phyloP scores from a whole-genome alignment of 2,113 vertebrate genomes.

The Amphiprion ocellaris region DNA sequence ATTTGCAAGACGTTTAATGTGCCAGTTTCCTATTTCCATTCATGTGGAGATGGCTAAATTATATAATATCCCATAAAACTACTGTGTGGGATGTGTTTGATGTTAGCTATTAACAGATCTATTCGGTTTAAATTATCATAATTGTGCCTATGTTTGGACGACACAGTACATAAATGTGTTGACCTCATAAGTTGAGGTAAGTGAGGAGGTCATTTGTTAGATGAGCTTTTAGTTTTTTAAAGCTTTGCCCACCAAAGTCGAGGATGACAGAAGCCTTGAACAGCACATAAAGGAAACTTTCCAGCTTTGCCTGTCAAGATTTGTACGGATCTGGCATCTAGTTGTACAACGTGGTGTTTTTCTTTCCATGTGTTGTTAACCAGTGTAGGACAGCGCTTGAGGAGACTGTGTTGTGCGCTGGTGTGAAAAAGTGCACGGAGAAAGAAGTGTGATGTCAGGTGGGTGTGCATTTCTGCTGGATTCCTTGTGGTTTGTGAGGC shows the following conservation, averaged over 20 bases:
- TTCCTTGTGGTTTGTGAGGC: constrained; percentile 47
- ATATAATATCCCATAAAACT: constrained; percentile 1
- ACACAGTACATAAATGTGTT: constrained; percentile 21
- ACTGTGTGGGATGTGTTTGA: constrained; percentile 19
- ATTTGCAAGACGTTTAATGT: constrained; percentile 1
- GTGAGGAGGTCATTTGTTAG: constrained; percentile 53
- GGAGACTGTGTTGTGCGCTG: constrained; percentile 66
- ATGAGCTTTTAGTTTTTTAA: constrained; percentile 36
- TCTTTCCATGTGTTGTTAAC: constrained; percentile 89
- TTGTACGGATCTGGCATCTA: constrained; percentile 65
- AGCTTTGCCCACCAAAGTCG: constrained; percentile 59
- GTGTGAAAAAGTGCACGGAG: constrained; percentile 74
- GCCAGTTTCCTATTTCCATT: constrained; percentile 8
- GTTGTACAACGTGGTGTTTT: constrained; percentile 76
- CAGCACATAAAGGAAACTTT: constrained; percentile 59
- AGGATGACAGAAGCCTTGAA: constrained; percentile 63
- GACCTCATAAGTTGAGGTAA: constrained; percentile 26
- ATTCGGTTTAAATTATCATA: constrained; percentile 34
- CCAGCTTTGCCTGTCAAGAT: constrained; percentile 71
- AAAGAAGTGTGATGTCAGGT: constrained; percentile 65
- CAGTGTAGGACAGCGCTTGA: constrained; percentile 82
- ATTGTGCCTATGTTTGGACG: constrained; percentile 39
- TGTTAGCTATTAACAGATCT: constrained; percentile 28
- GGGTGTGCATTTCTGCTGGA: constrained; percentile 61
- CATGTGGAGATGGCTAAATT: neutral